phyloP scores from a whole-genome alignment of 37 sponge, comb jelly and placozoan genomes.

The Agelas oroides region DNA sequence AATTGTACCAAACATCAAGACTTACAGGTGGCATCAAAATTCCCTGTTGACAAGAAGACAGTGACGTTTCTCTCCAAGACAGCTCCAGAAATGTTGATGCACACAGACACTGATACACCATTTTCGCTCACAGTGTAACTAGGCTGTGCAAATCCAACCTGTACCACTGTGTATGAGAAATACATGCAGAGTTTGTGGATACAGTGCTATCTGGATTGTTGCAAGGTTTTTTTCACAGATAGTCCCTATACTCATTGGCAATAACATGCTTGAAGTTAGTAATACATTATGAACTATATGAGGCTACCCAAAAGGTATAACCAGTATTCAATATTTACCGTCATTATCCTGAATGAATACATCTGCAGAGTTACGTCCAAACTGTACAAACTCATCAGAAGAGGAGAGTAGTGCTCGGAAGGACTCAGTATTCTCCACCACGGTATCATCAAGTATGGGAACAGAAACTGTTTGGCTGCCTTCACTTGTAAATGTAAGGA shows the following conservation, averaged over 20 bases:
- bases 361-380: neutral
- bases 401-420: neutral
- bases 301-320: too few species aligned
- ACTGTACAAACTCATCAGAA: neutral
- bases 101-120: conserved; percentile 1
- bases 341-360: conserved; percentile 9
- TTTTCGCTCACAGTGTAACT: neutral
- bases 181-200: too few species aligned
- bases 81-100: neutral
- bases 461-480: neutral
- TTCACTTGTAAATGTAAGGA: neutral
- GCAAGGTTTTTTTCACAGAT: too few species aligned
- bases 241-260: too few species aligned
- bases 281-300: too few species aligned
- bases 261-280: too few species aligned
- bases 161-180: too few species aligned
- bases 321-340: neutral
- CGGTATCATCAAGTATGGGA: conserved; percentile 2
- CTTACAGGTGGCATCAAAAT: neutral
- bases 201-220: too few species aligned
- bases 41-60: neutral
- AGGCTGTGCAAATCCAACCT: too few species aligned
- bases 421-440: conserved; percentile 20
- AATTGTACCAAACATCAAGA: too few species aligned
- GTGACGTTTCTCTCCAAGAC: neutral